phyloP scores from a whole-genome alignment of 2,888 invertebrate genomes.

The Drosophila kanekoi region DNA sequence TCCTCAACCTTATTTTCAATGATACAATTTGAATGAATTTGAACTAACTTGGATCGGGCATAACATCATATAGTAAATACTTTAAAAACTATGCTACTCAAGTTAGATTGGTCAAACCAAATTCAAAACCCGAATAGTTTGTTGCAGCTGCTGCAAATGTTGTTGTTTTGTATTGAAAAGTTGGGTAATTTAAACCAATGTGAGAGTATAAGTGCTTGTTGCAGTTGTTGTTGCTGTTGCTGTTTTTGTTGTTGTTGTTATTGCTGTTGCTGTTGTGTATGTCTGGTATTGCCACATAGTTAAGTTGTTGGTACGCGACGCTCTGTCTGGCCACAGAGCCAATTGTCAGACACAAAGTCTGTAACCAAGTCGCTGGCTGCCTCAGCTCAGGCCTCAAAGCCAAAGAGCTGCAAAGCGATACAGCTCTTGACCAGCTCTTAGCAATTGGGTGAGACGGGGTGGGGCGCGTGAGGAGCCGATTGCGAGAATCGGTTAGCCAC shows the following conservation, averaged over 20 bases:
- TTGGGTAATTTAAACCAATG: slow-evolving; percentile 56
- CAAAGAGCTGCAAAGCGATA: slow-evolving; percentile 11
- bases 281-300: slow-evolving; percentile 60
- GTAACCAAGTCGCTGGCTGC: not conserved
- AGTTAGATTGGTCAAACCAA: slow-evolving; percentile 3
- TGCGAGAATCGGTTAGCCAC: not conserved
- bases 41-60: no score
- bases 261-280: slow-evolving; percentile 24
- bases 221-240: slow-evolving; percentile 14
- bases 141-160: slow-evolving; percentile 41
- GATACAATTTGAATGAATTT: no score
- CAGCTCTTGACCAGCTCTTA: slow-evolving; percentile 14
- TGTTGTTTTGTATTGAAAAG: slow-evolving; percentile 19
- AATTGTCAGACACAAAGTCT: slow-evolving; percentile 17
- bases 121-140: slow-evolving; percentile 1
- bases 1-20: no score
- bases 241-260: slow-evolving; percentile 20
- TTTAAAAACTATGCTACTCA: not conserved
- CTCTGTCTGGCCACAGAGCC: slow-evolving; percentile 48
- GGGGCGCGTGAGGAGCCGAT: not conserved
- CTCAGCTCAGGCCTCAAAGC: slow-evolving; percentile 9
- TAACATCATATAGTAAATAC: not conserved
- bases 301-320: slow-evolving; percentile 51
- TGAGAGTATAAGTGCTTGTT: slow-evolving; percentile 11
- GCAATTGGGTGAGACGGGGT: not conserved